Percentiles rank a stretch among this genome's conserved stretches.
These are phyloP conservation scores for Aspidoscelis tigris DNA, from an alignment of 2,113 vertebrate species.

Conservation along the genomic window DNA sequence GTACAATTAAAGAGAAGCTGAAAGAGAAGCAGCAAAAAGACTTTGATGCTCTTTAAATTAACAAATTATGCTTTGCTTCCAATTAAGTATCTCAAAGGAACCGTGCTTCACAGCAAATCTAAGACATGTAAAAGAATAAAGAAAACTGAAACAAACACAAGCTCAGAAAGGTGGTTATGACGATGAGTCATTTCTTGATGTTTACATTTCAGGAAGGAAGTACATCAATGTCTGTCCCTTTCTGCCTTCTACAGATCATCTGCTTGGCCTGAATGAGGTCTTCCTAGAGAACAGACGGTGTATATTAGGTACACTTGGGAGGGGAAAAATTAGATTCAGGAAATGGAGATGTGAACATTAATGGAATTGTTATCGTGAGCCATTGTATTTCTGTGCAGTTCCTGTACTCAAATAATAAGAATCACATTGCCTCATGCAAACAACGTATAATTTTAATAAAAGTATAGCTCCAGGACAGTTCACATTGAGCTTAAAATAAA, in stretches of 20 bases:
- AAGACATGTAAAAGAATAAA: background rate
- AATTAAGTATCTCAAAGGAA: background rate
- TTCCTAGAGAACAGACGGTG: background rate
- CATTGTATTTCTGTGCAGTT: background rate
- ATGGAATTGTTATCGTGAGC: background rate
- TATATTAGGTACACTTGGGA: no score
- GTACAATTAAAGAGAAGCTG: background rate
- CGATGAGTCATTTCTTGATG: constrained; percentile 6
- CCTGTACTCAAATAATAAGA: background rate
- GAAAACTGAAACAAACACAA: background rate
- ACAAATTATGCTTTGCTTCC: background rate
- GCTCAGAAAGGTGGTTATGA: background rate
- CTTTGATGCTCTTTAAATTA: background rate
- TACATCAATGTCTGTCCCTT: background rate
- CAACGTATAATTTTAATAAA: background rate
- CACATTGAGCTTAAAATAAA: background rate
- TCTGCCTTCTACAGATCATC: background rate
- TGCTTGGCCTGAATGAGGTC: background rate
- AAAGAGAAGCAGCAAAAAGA: background rate
- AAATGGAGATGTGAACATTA: background rate
- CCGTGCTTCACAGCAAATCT: no score
- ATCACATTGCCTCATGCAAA: background rate
- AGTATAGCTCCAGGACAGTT: background rate
- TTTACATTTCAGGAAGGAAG: constrained; percentile 1
- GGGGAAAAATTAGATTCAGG: background rate